Conservation (phyloP, 2,797 vertebrate species). For the Pantherophis alleghaniensis region DNA sequence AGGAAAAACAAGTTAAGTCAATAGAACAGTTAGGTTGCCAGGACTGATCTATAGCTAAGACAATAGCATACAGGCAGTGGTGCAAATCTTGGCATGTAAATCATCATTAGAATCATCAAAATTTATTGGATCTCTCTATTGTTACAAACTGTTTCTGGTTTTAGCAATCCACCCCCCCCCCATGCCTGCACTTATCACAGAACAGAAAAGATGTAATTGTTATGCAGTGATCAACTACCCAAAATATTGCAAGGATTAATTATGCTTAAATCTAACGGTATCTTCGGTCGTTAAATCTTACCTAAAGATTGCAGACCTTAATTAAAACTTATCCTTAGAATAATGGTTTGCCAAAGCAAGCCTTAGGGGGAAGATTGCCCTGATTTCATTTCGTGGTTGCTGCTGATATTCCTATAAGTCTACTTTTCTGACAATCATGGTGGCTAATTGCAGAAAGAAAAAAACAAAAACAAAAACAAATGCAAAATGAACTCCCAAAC, state of each 20-base stretch:
- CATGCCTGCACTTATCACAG: not conserved
- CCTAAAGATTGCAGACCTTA: not conserved
- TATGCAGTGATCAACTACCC: not conserved
- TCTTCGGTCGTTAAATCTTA: not conserved
- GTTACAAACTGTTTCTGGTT: not conserved
- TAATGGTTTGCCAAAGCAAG: not conserved
- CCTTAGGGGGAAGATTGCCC: not conserved
- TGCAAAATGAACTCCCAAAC: not conserved
- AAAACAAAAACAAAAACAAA: not conserved
- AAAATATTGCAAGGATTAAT: not conserved
- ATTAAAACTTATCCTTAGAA: not conserved
- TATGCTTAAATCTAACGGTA: not conserved
- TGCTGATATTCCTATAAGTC: not conserved
- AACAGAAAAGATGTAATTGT: not conserved
- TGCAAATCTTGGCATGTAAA: not conserved
- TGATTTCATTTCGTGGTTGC: not conserved
- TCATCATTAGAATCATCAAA: not conserved
- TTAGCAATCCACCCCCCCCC: not conserved
- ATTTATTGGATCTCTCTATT: conserved; percentile 5
- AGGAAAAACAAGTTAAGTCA: not conserved
- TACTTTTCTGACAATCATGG: not conserved
- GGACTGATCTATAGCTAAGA: not conserved
- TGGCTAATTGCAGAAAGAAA: not conserved
- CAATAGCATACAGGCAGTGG: not conserved
- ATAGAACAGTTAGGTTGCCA: not conserved